Evolutionary conservation across 2,888 invertebrate species (phyloP), one percentile per base, ranked within the genome.

Genomic region (Drosophila ochracea): DNA sequence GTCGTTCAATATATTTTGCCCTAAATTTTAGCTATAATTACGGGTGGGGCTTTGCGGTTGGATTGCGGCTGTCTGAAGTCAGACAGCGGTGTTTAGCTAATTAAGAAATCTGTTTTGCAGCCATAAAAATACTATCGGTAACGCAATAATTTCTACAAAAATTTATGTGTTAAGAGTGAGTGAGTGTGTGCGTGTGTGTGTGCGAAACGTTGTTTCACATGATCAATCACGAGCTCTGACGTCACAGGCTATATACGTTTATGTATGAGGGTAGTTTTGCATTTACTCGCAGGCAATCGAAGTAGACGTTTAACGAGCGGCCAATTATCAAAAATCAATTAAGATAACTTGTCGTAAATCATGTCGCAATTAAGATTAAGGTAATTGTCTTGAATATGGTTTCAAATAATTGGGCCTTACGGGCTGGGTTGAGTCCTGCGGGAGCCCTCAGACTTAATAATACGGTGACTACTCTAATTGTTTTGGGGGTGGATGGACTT

Each of bases 221-320:
- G 90, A 90, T 91, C 91, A 75, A 91, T 90, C 90, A 90, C 91
- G 88, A 89, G 90, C 88, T 87, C 76, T 83, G 84, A 83, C 89
- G 84, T 91, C 89, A 91, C 68, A 57, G 13, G n/a, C 65, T 35
- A 33, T 68, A 13, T 3, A 13, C 21, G 3, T 43, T 5, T 52
- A 28, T 58, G 19, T 30, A 13, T 49, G 28, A 35, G 53, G 50
- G 65, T 87, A 76, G 73, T 68, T 72, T 41, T 61, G 50, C 75
- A 57, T 60, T 68, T 67, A 57, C 21, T 67, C 55, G 25, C 61
- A 47, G 63, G 72, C 69, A 59, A 77, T 69, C 53, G 54, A 62
- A 71, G 70, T 77, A 31, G 64, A 66, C 65, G 61, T 76, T 77
- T 70, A 88, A 75, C 70, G 64, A 50, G 33, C 52, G 9, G 62